Conservation (phyloP, 2,888 invertebrate genomes). For the Thymelicus acteon region DNA sequence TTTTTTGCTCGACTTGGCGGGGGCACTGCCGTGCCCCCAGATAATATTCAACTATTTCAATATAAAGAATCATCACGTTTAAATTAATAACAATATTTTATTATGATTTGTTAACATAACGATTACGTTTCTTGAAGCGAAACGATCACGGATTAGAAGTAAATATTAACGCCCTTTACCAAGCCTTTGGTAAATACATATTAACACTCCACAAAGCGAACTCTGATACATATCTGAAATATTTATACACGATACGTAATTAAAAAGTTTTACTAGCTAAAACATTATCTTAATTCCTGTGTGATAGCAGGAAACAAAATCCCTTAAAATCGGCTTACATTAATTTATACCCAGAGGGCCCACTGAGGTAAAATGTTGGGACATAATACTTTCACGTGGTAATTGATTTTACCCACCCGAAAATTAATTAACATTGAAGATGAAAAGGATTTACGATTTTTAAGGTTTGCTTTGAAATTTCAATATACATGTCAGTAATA, state of each 20-base stretch:
- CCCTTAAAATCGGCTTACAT: constrained; percentile 46
- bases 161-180: too few species aligned
- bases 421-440: constrained; percentile 30
- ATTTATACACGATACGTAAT: neutral
- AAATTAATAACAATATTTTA: too few species aligned
- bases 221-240: neutral
- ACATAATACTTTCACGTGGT: constrained; percentile 31
- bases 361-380: constrained; percentile 33
- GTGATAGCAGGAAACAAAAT: constrained; percentile 38
- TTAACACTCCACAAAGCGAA: neutral
- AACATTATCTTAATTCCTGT: constrained; percentile 32
- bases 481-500: neutral
- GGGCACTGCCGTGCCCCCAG: too few species aligned
- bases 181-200: too few species aligned
- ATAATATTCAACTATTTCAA: too few species aligned
- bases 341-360: constrained; percentile 42
- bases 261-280: constrained; percentile 17
- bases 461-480: constrained; percentile 29
- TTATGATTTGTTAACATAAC: too few species aligned
- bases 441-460: constrained; percentile 28
- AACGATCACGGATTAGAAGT: too few species aligned
- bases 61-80: too few species aligned
- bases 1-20: too few species aligned
- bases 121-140: too few species aligned
- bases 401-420: constrained; percentile 28